Conservation (phyloP, 2,888 invertebrate genomes). For the Halictus quadricinctus region DNA sequence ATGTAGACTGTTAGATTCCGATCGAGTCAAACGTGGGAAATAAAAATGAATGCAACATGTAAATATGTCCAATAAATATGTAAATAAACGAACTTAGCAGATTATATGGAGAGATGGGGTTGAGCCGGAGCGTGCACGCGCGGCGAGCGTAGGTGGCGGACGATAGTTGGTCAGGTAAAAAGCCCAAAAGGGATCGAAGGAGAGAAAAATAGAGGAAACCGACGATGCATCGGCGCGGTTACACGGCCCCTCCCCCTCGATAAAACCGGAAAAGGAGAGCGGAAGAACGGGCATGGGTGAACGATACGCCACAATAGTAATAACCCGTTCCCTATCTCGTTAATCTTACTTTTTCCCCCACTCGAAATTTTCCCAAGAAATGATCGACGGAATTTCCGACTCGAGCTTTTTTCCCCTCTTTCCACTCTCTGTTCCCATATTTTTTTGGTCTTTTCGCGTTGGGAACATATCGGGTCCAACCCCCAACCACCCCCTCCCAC, state of each 20-base stretch:
- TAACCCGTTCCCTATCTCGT: constrained; percentile 22
- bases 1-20: too few relatives aligned
- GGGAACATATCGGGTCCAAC: neutral
- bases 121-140: neutral
- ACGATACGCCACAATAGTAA: constrained; percentile 18
- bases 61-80: neutral
- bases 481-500: neutral
- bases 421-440: neutral
- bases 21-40: too few relatives aligned
- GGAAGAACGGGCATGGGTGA: neutral
- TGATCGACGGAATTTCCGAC: constrained; percentile 14
- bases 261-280: constrained; percentile 16
- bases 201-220: constrained; percentile 2
- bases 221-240: constrained; percentile 24
- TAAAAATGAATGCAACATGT: too few relatives aligned
- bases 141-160: neutral
- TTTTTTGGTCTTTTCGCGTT: neutral
- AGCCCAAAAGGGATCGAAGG: neutral
- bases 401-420: neutral
- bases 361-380: constrained; percentile 1
- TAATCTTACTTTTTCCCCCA: constrained; percentile 5
- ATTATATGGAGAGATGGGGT: neutral
- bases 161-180: constrained; percentile 7
- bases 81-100: neutral
- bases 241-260: constrained; percentile 7